These are phyloP conservation scores for Hydraecia micacea DNA, from an alignment of 2,888 invertebrate genomes.

Conservation along the genomic window DNA sequence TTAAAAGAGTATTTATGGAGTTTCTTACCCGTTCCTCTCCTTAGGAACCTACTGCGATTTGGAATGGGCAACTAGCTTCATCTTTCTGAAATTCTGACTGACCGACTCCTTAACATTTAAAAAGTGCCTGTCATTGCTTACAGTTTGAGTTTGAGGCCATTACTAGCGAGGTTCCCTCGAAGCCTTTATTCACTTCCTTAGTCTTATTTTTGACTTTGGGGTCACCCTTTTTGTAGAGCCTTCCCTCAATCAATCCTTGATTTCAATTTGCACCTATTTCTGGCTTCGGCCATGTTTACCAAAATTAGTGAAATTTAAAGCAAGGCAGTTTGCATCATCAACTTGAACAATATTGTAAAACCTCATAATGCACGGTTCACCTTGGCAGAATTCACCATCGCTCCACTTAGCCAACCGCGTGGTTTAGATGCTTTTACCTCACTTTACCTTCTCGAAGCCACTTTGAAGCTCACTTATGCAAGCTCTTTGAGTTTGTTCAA, in stretches of 20 bases:
- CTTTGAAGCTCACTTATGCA: slow-evolving; percentile 45
- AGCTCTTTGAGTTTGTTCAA: slow-evolving; percentile 11
- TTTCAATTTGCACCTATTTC: background rate
- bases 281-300: background rate
- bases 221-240: background rate
- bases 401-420: slow-evolving; percentile 53
- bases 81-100: no score
- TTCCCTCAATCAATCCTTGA: background rate
- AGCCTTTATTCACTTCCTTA: background rate
- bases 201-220: background rate
- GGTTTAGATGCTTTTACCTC: slow-evolving; percentile 34
- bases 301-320: background rate
- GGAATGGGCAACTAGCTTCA: background rate
- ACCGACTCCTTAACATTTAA: background rate
- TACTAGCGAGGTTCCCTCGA: background rate
- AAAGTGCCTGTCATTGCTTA: background rate
- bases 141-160: no score
- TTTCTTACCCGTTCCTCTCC: background rate
- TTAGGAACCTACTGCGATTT: background rate
- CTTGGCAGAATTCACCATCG: slow-evolving; percentile 62
- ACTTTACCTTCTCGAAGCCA: background rate
- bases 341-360: slow-evolving; percentile 36
- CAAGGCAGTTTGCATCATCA: slow-evolving; percentile 16
- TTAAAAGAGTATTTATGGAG: no score
- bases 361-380: slow-evolving; percentile 55